Conservation (phyloP, 2,797 vertebrate genomes). For the Triplophysa yarkandensis region DNA sequence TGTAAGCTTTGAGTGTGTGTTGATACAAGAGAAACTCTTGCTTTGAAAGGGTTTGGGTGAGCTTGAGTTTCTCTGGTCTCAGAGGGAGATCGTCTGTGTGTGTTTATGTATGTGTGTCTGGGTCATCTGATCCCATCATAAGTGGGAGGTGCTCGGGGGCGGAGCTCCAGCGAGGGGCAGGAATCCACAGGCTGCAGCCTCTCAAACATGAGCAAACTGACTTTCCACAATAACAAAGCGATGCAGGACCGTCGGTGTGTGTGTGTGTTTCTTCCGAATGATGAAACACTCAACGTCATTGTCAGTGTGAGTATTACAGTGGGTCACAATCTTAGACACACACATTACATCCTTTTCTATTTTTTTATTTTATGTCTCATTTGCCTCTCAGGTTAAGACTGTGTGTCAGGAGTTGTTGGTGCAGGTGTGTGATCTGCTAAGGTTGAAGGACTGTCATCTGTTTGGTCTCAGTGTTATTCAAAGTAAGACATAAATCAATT, state of each 20-base stretch:
- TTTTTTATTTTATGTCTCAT: neutral
- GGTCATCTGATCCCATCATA: conserved; percentile 34
- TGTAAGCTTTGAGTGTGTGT: conserved; percentile 10
- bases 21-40: conserved; percentile 6
- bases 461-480: conserved; percentile 98
- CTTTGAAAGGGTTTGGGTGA: conserved; percentile 1
- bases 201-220: conserved; percentile 94
- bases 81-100: conserved; percentile 9
- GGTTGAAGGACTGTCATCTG: conserved; percentile 94
- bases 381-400: conserved; percentile 86
- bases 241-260: conserved; percentile 99
- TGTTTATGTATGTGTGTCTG: conserved; percentile 23
- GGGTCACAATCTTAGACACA: neutral
- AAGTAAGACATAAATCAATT: conserved; percentile 82
- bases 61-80: conserved; percentile 27
- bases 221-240: conserved; percentile 96
- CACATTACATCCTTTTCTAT: neutral
- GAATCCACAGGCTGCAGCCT: conserved; percentile 66
- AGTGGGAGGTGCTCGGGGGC: conserved; percentile 59
- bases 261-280: conserved; percentile 97
- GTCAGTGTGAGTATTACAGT: conserved; percentile 84
- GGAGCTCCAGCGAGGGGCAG: conserved; percentile 63
- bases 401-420: conserved; percentile 92
- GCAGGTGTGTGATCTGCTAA: conserved; percentile 95
- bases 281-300: conserved; percentile 95